Percentiles rank a stretch among this genome's conserved stretches.
phyloP scores from a whole-genome alignment of 1,140 invertebrate genomes.

The Drosophila eugracilis region DNA sequence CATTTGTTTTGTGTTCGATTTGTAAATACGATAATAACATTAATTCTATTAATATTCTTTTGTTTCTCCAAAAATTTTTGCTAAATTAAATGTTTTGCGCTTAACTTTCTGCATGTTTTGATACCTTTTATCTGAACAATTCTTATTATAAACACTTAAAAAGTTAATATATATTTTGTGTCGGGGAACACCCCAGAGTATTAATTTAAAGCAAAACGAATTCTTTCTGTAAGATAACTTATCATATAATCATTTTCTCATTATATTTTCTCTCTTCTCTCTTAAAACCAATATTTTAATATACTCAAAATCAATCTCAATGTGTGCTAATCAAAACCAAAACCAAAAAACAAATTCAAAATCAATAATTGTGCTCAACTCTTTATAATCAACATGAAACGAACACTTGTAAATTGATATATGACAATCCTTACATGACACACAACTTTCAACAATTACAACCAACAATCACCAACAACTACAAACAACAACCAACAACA shows the following conservation, averaged over 20 bases:
- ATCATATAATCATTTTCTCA: constrained; percentile 79
- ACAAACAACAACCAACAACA: constrained; percentile 69
- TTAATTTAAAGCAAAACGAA: constrained; percentile 33
- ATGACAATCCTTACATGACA: constrained; percentile 75
- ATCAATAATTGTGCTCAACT: constrained; percentile 47
- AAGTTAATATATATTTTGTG: constrained; percentile 15
- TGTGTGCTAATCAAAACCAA: constrained; percentile 72
- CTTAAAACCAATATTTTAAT: constrained; percentile 54
- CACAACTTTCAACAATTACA: constrained; percentile 60
- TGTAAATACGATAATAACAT: constrained; percentile 36
- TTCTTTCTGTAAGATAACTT: constrained; percentile 74
- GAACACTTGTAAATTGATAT: constrained; percentile 73
- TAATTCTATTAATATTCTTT: constrained; percentile 20
- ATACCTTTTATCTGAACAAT: constrained; percentile 63
- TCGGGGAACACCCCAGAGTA: neutral
- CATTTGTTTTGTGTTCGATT: constrained; percentile 53
- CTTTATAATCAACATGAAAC: constrained; percentile 61
- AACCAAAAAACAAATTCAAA: constrained; percentile 37
- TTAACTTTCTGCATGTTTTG: constrained; percentile 72
- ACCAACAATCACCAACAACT: constrained; percentile 55
- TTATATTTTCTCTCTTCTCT: constrained; percentile 79
- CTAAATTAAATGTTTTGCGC: constrained; percentile 59
- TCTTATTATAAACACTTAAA: constrained; percentile 24
- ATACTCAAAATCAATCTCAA: constrained; percentile 67
- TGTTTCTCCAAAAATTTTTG: constrained; percentile 26